These are phyloP conservation scores for Ophiodon elongatus DNA, from an alignment of 2,113 vertebrate genomes.

Conservation along the genomic window DNA sequence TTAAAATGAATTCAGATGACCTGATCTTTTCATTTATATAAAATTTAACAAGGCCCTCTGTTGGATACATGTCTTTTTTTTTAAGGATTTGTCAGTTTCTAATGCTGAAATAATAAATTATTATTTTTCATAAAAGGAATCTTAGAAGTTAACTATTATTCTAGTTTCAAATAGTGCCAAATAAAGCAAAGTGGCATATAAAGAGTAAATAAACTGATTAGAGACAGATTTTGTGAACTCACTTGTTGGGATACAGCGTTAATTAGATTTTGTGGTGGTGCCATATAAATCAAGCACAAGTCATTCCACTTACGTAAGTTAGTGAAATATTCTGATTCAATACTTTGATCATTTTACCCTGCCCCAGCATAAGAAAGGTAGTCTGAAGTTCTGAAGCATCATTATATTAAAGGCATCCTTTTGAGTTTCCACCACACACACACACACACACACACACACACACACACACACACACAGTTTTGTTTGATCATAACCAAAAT, in stretches of 20 bases:
- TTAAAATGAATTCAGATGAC: not conserved
- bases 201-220: not conserved
- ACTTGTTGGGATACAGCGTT: not conserved
- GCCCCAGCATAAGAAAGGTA: not conserved
- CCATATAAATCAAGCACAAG: not conserved
- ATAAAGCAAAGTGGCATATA: not conserved
- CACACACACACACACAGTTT: not conserved
- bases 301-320: not conserved
- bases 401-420: not conserved
- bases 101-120: not conserved
- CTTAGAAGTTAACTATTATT: not conserved
- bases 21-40: constrained; percentile 9
- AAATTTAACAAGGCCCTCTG: not conserved
- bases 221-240: constrained; percentile 1
- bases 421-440: not conserved
- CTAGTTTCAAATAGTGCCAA: not conserved
- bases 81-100: not conserved
- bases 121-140: constrained; percentile 4
- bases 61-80: not conserved
- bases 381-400: constrained; percentile 22
- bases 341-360: constrained; percentile 26
- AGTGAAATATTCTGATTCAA: not conserved
- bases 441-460: not conserved
- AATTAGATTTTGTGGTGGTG: constrained; percentile 14
- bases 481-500: not conserved